Evolutionary conservation across 2,797 vertebrate species (phyloP).

Genomic region (Poeciliopsis paucimaculata): DNA sequence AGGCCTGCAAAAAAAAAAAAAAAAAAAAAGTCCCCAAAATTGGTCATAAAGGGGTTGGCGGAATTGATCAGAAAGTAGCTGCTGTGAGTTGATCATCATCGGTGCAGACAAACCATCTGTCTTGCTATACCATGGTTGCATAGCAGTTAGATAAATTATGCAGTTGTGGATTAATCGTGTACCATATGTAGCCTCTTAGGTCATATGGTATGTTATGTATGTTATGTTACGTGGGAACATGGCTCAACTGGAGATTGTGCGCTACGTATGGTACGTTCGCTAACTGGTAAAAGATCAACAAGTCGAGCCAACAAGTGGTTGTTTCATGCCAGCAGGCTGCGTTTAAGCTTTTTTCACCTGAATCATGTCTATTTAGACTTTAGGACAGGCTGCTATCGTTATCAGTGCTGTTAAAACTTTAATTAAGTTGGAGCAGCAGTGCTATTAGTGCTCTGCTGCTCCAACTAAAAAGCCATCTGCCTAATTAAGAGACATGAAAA

Average conservation of each 20-base stretch:
- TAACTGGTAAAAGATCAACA: not conserved
- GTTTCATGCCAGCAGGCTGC: not conserved
- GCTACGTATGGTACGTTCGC: not conserved
- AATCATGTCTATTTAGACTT: not conserved
- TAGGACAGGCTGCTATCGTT: not conserved
- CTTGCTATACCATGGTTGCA: not conserved
- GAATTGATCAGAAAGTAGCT: not conserved
- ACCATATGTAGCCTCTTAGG: not conserved
- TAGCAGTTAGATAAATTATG: not conserved
- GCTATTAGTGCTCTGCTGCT: constrained; percentile 14
- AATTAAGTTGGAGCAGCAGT: not conserved
- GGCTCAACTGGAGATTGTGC: not conserved
- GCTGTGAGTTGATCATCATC: not conserved
- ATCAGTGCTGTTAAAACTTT: not conserved
- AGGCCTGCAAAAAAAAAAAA: not conserved
- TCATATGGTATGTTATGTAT: no score
- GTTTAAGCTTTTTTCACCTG: not conserved
- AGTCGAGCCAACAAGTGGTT: not conserved
- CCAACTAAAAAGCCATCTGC: constrained; percentile 20
- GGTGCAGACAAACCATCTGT: not conserved
- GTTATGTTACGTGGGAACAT: not conserved
- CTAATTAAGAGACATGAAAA: constrained; percentile 20
- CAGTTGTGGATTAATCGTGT: not conserved
- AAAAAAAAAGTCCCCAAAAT: not conserved
- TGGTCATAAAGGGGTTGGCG: not conserved